Evolutionary conservation across 2,797 vertebrate species (phyloP), one percentile per base, ranked within the genome.

Genomic region (Steatocranus sp.): DNA sequence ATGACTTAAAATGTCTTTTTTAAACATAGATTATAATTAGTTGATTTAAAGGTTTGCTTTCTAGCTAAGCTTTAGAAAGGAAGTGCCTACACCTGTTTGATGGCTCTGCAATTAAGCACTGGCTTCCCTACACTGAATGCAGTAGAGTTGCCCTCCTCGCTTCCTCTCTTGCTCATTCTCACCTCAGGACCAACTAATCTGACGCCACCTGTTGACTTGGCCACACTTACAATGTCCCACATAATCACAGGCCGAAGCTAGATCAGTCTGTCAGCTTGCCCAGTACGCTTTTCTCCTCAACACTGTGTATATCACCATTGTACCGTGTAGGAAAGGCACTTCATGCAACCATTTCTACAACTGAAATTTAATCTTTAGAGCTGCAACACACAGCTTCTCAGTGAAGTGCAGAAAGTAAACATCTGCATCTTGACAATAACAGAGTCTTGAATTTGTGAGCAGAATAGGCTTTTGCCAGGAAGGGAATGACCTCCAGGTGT

Each of bases 131-230:
- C 87, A n/a, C 32, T 20, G 56, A 70, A 27, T 70, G 81, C 81
- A 81, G 80, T 51, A 83, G 87, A 88, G 93, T 89, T 68, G 78
- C 87, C 86, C 83, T 85, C 74, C 73, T 43, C 75, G 53, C 75
- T 77, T 88, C 75, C 46, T 66, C 81, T 68, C 73, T 51, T 76
- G 14, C 89, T 88, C 85, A 84, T 93, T 91, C 88, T 89, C 84
- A 68, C 93, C 87, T 89, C 84, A 91, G 86, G 85, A 94, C 87
- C 90, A 81, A 82, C 92, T 93, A 93, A 95, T 95, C 91, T 88
- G 88, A 92, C 82, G 87, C 90, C 95, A 95, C 94, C 94, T 95
- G 96, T 95, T 94, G 91, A 82, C 87, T 94, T 93, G 90, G 94
- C 89, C 81, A 14, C 78, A 38, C 85, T 93, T 61, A 23, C 41